Evolutionary conservation across 2,113 vertebrate genomes (phyloP).

Genomic region (Notarius lentiginosus): DNA sequence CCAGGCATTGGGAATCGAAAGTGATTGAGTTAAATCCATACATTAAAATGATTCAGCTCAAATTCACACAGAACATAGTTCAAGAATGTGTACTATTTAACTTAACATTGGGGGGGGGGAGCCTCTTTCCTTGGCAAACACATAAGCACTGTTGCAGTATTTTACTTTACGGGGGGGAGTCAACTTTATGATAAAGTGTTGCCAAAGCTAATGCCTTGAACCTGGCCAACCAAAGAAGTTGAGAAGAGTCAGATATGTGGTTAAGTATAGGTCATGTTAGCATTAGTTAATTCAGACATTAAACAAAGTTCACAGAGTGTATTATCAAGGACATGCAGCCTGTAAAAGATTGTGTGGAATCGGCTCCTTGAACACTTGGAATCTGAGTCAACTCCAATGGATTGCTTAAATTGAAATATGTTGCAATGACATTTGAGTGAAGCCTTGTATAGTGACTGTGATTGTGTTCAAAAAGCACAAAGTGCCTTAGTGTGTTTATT

Average conservation of each 20-base stretch:
- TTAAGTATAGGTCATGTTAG: not conserved
- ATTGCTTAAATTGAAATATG: not conserved
- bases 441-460: conserved; percentile 9
- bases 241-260: not conserved
- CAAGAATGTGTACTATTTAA: not conserved
- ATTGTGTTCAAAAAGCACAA: not conserved
- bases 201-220: not conserved
- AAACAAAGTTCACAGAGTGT: not conserved
- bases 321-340: not conserved
- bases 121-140: not conserved
- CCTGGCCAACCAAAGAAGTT: not conserved
- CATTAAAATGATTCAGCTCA: not conserved
- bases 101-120: not conserved
- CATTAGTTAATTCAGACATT: not conserved
- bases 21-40: not conserved
- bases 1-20: not conserved
- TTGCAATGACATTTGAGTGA: not conserved
- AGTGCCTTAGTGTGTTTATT: not conserved
- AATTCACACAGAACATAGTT: not conserved
- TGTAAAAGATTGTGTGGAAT: not conserved
- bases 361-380: not conserved
- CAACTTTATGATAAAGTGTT: not conserved
- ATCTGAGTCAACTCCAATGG: not conserved
- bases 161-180: not conserved
- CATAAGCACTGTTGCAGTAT: not conserved